Percentiles rank a stretch among this genome's conserved stretches.
phyloP scores from a whole-genome alignment of 2,113 vertebrate species.

The Xenopus laevis region DNA sequence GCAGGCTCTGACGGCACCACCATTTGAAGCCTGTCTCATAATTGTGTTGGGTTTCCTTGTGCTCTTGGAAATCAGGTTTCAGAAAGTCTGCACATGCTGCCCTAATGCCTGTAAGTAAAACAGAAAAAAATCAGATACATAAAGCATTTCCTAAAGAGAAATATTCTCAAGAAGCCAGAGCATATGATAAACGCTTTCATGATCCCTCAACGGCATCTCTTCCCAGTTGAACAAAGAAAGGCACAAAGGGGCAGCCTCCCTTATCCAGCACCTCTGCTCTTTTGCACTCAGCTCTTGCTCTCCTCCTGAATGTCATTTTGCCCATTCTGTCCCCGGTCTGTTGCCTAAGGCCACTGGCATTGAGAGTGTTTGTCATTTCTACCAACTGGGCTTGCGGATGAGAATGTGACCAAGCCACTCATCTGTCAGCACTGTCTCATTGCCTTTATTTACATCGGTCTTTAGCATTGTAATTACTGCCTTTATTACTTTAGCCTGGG shows the following conservation, averaged over 20 bases:
- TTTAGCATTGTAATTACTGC: conserved; percentile 99
- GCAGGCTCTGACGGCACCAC: conserved; percentile 17
- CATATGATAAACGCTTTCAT: conserved; percentile 26
- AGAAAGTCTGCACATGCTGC: conserved; percentile 17
- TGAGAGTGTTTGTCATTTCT: conserved; percentile 73
- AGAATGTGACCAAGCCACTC: conserved; percentile 81
- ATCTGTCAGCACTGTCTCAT: conserved; percentile 93
- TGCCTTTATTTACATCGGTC: conserved; percentile 99
- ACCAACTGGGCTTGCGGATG: conserved; percentile 81
- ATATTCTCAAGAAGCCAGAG: conserved; percentile 4
- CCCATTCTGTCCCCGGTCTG: conserved; percentile 65
- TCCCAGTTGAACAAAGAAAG: conserved; percentile 35
- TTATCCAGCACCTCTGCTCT: conserved; percentile 24
- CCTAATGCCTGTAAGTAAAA: conserved; percentile 16
- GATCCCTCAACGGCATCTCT: not conserved
- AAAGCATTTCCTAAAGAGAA: conserved; percentile 6
- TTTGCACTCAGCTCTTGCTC: conserved; percentile 38
- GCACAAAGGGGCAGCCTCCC: conserved; percentile 23
- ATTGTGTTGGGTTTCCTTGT: conserved; percentile 24
- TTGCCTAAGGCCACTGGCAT: conserved; percentile 74
- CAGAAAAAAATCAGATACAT: conserved; percentile 28
- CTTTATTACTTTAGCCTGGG: conserved; percentile 98
- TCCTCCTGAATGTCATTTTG: conserved; percentile 71
- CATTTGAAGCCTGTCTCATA: conserved; percentile 22
- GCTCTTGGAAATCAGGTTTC: conserved; percentile 30